These are phyloP conservation scores for Alethe castanea DNA, from an alignment of 2,113 vertebrate species.

Conservation along the genomic window DNA sequence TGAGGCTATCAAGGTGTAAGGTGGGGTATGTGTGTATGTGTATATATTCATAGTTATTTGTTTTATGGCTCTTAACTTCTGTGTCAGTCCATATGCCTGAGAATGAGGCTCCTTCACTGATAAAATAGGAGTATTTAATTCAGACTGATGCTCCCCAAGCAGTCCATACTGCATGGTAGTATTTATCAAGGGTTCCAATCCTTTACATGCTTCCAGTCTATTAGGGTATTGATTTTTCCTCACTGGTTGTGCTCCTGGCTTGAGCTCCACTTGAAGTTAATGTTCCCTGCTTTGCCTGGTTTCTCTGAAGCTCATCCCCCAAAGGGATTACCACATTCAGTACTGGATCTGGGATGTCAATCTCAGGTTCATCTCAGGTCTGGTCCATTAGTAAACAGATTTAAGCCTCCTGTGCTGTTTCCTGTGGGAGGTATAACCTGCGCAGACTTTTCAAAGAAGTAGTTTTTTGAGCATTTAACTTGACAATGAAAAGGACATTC, in stretches of 20 bases:
- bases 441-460: too few relatives aligned
- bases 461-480: neutral
- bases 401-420: neutral
- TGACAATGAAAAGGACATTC: neutral
- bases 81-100: neutral
- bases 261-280: neutral
- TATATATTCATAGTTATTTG: neutral
- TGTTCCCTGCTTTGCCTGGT: neutral
- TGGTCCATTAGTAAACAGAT: neutral
- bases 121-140: neutral
- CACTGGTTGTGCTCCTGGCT: neutral
- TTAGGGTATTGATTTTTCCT: neutral
- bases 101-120: neutral
- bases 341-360: neutral
- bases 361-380: neutral
- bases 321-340: neutral
- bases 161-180: neutral
- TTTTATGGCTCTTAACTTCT: neutral
- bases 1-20: neutral
- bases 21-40: rapidly evolving
- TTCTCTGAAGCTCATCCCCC: neutral
- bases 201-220: neutral
- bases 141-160: neutral
- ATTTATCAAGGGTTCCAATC: neutral
- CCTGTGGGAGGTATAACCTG: neutral